Evolutionary conservation across 2,888 invertebrate genomes (phyloP).

Genomic region (Calameuta pallipes): DNA sequence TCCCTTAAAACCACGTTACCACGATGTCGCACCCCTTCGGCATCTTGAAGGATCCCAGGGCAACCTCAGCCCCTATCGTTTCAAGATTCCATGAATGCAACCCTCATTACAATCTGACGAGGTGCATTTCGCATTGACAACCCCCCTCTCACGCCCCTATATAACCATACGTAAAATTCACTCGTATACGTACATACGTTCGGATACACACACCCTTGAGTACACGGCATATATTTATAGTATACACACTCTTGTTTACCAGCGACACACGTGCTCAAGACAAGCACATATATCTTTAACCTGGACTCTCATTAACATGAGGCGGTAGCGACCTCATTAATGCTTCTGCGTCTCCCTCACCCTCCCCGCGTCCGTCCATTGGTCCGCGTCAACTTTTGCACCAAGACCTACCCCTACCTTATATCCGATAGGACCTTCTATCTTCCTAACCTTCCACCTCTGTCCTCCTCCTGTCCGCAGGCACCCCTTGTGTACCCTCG

Average conservation of each 20-base stretch:
- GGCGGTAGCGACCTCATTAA: slow-evolving; percentile 43
- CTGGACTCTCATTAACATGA: slow-evolving; percentile 39
- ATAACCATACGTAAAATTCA: not conserved
- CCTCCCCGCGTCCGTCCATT: not conserved
- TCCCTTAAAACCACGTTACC: not conserved
- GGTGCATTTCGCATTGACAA: not conserved
- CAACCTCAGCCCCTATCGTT: not conserved
- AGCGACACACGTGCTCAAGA: not conserved
- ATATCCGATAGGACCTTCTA: slow-evolving; percentile 3
- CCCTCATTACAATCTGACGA: not conserved
- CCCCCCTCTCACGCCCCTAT: not conserved
- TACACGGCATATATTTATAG: not conserved
- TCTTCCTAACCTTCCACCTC: slow-evolving; percentile 2
- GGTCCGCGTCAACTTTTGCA: slow-evolving; percentile 9
- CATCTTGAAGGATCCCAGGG: not conserved
- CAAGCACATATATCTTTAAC: slow-evolving; percentile 3
- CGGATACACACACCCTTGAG: not conserved
- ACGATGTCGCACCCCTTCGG: not conserved
- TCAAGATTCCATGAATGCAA: not conserved
- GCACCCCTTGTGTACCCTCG: not conserved
- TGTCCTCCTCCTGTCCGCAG: not conserved
- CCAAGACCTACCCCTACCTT: slow-evolving; percentile 10
- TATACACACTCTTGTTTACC: not conserved
- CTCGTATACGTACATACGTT: not conserved
- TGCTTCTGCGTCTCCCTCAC: slow-evolving; percentile 17